Evolutionary conservation across 2,888 invertebrate genomes (phyloP).

Genomic region (Biston betularia): DNA sequence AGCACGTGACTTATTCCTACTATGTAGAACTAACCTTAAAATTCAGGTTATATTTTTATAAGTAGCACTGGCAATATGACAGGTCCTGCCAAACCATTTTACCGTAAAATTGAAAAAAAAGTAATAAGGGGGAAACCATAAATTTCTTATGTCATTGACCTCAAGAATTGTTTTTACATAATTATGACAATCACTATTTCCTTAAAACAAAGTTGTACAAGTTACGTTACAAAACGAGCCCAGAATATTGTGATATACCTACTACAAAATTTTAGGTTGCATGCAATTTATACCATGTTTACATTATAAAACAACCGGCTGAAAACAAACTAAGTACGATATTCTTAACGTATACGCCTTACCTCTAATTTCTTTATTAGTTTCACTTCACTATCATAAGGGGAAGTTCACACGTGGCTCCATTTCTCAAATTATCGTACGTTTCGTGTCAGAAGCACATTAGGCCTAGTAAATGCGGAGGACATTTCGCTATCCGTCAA

Average conservation of each 20-base stretch:
- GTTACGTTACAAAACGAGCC: no score
- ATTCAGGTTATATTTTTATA: constrained; percentile 18
- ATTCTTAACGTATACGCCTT: constrained; percentile 60
- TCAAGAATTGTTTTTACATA: no score
- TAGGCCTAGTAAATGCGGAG: constrained; percentile 66
- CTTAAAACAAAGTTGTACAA: no score
- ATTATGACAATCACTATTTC: no score
- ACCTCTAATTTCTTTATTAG: constrained; percentile 64
- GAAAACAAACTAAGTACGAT: constrained; percentile 47
- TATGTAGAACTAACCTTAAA: constrained; percentile 28
- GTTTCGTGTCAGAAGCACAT: constrained; percentile 84
- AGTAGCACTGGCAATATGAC: background rate
- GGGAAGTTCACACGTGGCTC: constrained; percentile 69
- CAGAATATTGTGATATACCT: no score
- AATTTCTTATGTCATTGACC: constrained; percentile 1
- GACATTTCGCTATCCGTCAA: constrained; percentile 77
- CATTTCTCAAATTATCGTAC: constrained; percentile 69
- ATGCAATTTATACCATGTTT: constrained; percentile 20
- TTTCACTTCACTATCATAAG: constrained; percentile 78
- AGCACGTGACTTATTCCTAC: constrained; percentile 52
- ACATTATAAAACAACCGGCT: constrained; percentile 37
- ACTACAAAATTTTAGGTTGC: background rate
- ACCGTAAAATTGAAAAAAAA: background rate
- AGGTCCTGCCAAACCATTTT: background rate
- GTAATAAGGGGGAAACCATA: background rate